Base-by-base conservation (phyloP, 1,140 invertebrate species). In the Andrena cerasifolii region DNA sequence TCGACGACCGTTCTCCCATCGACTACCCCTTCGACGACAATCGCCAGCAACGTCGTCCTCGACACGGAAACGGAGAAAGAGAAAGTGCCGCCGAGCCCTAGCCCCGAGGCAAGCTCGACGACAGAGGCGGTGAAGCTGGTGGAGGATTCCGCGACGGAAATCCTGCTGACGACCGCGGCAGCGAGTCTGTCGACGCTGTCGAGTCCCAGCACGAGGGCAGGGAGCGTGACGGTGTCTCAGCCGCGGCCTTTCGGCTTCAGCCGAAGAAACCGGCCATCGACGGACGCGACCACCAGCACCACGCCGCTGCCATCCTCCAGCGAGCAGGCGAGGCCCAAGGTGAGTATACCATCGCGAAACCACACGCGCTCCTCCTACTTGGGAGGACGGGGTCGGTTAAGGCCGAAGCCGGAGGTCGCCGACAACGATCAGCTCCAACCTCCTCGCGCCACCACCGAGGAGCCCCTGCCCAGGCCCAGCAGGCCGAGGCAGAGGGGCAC, bases 221-320 rank as follows among this genome's bases (percentile, higher is more conserved):
- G 33, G 49, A 21, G 78, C 65, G 87, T 91, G 28, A 87, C 89
- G 40, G 91, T 94, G 63, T 93, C 93, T 72, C 93, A 93, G 88
- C 93, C 93, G 68, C 89, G 93, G 87, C 93, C 93, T n/a, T 94
- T 94, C 80, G 92, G 93, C 85, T 94, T 92, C 82, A 90, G 89
- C 79, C 87, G 93, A 86, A 90, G 88, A 72, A 79, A 86, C 33
- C 83, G 88, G 66, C 74, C 87, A 24, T 71, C 82, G 21, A 86
- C 93, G 72, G 93, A 94, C 85, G 87, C 88, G 40, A 80, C 90
- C 33, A 87, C 90, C 65, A 80, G 89, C 33, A 87, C 90, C 65
- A 86, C 89, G 51, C 82, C 86, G 33, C 90, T 91, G 66, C 62
- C 89, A 7, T 54, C 79, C 21, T 58, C 77, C 54, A 89, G 79